Conservation (phyloP, 2,113 vertebrate species). For the Lepus timidus region DNA sequence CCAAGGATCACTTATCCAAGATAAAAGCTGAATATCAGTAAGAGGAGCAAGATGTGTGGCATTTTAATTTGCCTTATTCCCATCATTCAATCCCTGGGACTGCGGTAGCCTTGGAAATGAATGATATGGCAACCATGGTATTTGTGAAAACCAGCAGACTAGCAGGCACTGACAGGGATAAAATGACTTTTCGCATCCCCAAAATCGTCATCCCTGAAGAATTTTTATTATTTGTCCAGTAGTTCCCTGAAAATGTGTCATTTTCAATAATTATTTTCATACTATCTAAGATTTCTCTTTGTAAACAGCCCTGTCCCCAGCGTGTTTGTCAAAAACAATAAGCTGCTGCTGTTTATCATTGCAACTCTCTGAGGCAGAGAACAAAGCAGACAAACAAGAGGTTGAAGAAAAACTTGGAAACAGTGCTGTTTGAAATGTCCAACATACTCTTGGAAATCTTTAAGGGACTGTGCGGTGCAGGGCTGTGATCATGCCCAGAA, state of each 20-base stretch:
- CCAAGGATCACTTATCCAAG: not conserved
- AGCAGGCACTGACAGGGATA: not conserved
- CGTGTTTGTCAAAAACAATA: not conserved
- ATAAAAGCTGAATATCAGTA: not conserved
- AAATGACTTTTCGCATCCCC: not conserved
- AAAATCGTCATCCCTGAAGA: not conserved
- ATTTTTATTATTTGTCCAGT: not conserved
- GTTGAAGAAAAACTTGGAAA: not conserved
- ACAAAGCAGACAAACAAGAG: not conserved
- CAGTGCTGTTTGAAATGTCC: not conserved
- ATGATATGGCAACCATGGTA: not conserved
- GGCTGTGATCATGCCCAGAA: not conserved
- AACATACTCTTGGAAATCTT: not conserved
- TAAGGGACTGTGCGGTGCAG: not conserved
- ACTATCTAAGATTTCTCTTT: not conserved
- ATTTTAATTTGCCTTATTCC: not conserved
- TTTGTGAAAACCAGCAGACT: not conserved
- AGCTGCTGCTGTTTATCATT: not conserved
- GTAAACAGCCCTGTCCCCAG: not conserved
- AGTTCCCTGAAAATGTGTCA: not conserved
- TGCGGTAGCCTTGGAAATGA: not conserved
- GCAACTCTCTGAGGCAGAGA: not conserved
- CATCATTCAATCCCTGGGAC: not conserved
- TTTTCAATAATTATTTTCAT: not conserved
- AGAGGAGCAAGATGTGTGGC: not conserved